phyloP scores from a whole-genome alignment of 1,140 invertebrate genomes.

The Rhagoletis zephyria region DNA sequence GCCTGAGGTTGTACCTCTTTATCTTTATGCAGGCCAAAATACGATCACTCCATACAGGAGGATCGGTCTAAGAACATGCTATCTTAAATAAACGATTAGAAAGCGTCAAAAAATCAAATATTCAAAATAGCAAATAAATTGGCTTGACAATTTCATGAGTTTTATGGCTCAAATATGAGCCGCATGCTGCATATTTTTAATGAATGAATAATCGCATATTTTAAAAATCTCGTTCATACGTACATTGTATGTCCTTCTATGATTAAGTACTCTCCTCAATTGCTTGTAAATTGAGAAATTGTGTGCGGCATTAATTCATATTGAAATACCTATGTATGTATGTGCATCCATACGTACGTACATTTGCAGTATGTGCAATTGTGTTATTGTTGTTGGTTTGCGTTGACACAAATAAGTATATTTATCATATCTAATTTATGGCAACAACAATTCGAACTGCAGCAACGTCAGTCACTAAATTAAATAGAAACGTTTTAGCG shows the following conservation, averaged over 20 bases:
- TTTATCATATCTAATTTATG: slow-evolving; percentile 28
- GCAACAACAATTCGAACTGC: not conserved
- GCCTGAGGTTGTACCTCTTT: no score
- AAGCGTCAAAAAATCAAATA: not conserved
- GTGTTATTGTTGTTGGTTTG: slow-evolving; percentile 11
- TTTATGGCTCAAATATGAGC: not conserved
- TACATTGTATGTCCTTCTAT: not conserved
- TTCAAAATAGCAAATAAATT: slow-evolving; percentile 23
- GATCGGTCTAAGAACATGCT: no score
- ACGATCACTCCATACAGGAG: no score
- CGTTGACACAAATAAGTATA: slow-evolving; percentile 36
- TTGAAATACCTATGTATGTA: slow-evolving; percentile 11
- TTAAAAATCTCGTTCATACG: not conserved
- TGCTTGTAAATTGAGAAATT: slow-evolving; percentile 18
- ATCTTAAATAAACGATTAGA: not conserved
- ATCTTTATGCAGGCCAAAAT: no score
- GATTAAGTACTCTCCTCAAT: slow-evolving; percentile 45
- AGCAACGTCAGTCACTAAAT: no score
- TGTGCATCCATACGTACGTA: not conserved
- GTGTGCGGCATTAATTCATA: slow-evolving; percentile 33
- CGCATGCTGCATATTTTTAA: not conserved
- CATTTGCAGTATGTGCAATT: not conserved
- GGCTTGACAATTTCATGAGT: slow-evolving; percentile 17
- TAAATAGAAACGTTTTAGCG: no score
- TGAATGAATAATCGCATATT: not conserved